Evolutionary conservation across 2,888 invertebrate species (phyloP), one percentile per base, ranked within the genome.

Genomic region (Empis stercorea): DNA sequence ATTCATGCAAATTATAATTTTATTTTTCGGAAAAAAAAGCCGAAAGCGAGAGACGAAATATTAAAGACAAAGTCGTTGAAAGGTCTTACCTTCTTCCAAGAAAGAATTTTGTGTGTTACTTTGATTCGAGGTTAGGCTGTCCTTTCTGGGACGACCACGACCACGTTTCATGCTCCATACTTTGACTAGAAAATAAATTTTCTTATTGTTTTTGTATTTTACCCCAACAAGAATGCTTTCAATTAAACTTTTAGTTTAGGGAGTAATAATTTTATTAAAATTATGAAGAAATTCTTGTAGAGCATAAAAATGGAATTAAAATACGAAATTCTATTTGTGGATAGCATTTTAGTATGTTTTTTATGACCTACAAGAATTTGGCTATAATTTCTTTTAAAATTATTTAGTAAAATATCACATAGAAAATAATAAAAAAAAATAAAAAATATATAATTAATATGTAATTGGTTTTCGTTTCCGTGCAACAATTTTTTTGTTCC

Each of bases 11-110:
- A 44, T 27, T 7, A 27, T 27, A 27, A 27, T 27, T 27, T 27
- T 27, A 6, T 27, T 27, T 27, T 27, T 27, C 7, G 5, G 23
- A 17, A 36, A 44, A 11, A 37, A 44, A 15, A 44, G 27, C 16
- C 36, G 37, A 36, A 27, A 27, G 23, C 23, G 23, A 27, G 23
- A 27, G 23, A 27, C 23, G 7, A 27, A 27, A 27, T 6, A 27
- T 20, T 27, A 27, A 27, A 27, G 23, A 27, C 23, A 27, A 27
- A 27, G 9, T 27, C 23, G 23, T 27, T 9, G 23, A 27, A 27
- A 27, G 23, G 7, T 27, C 64, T 66, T 72, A 83, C 82, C 82
- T 73, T 84, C 83, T 69, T 80, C 83, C 56, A 83, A 72, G 56
- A 81, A 79, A 64, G 83, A 80, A 61, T 80, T 80, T 60, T 80